phyloP scores from a whole-genome alignment of 2,797 vertebrate species.

The Manis javanica region DNA sequence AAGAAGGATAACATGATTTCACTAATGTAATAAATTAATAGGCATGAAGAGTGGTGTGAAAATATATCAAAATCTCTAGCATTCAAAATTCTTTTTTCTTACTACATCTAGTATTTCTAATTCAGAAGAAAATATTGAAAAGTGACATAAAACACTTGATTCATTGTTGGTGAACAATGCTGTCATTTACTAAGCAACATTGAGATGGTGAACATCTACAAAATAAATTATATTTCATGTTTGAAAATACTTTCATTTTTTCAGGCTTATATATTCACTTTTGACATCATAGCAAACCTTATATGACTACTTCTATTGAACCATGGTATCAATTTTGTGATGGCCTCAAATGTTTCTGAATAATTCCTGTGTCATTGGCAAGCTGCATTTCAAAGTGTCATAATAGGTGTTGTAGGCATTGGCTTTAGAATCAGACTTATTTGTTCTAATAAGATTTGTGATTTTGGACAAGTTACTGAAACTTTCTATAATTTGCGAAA shows the following conservation, averaged over 20 bases:
- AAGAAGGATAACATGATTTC: neutral
- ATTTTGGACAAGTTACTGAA: neutral
- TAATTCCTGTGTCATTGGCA: neutral
- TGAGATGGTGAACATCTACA: neutral
- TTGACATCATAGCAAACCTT: neutral
- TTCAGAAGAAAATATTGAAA: neutral
- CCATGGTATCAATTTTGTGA: neutral
- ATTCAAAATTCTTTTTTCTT: neutral
- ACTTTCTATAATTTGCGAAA: neutral
- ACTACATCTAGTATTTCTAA: neutral
- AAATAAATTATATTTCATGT: neutral
- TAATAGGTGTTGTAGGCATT: neutral
- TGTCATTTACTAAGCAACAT: neutral
- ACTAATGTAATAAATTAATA: neutral
- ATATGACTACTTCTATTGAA: neutral
- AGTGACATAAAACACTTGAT: neutral
- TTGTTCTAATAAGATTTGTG: neutral
- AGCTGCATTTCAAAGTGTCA: neutral
- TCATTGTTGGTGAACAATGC: neutral
- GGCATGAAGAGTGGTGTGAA: neutral
- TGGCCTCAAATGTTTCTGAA: neutral
- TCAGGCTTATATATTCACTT: neutral
- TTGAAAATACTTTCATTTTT: neutral
- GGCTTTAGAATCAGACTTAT: neutral
- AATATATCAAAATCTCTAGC: neutral